Conservation (phyloP, 2,113 vertebrate species). For the Menura novaehollandiae region DNA sequence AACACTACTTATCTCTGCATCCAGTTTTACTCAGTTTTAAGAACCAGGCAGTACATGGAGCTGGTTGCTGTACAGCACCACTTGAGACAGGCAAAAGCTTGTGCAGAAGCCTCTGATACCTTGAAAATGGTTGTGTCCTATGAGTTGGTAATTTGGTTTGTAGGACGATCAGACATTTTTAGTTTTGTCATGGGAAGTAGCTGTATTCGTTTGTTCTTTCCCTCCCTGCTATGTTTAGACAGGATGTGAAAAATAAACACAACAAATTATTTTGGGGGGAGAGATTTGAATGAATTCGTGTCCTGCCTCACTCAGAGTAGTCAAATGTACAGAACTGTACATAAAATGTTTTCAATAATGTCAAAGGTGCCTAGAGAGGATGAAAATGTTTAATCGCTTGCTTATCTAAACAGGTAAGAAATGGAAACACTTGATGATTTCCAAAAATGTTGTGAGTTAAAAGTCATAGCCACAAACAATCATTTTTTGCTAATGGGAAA, state of each 20-base stretch:
- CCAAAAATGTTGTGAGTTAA: not conserved
- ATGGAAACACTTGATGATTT: not conserved
- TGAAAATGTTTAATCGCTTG: not conserved
- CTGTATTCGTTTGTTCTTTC: not conserved
- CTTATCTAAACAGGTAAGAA: not conserved
- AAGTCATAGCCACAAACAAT: not conserved
- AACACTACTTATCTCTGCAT: not conserved
- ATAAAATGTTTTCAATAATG: not conserved
- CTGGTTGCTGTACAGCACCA: not conserved
- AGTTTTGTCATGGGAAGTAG: not conserved
- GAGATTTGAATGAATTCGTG: not conserved
- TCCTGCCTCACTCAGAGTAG: not conserved
- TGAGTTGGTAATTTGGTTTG: not conserved
- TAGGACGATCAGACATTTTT: fast-evolving
- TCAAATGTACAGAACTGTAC: not conserved
- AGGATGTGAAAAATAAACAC: not conserved
- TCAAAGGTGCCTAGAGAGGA: not conserved
- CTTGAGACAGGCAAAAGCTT: not conserved
- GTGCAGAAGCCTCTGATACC: not conserved
- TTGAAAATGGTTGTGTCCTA: not conserved
- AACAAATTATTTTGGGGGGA: not conserved
- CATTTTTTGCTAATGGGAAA: not conserved
- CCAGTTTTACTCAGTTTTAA: not conserved
- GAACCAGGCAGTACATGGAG: not conserved
- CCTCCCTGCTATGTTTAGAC: not conserved